phyloP scores from a whole-genome alignment of 92 coral and sea anemone species.

The Actinernus sp. region DNA sequence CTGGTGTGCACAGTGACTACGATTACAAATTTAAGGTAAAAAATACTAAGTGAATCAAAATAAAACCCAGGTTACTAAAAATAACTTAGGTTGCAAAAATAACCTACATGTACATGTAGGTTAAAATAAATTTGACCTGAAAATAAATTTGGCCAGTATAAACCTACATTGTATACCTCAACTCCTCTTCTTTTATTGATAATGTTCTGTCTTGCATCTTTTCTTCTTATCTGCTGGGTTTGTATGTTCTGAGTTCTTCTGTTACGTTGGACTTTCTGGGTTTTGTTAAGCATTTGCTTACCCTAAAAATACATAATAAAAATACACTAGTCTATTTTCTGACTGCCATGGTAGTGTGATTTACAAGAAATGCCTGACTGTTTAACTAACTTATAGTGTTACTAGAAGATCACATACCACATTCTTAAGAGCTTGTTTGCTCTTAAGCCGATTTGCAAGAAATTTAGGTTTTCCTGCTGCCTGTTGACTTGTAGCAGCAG shows the following conservation, averaged over 20 bases:
- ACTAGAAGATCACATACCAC: slow-evolving; percentile 17
- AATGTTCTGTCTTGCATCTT: slow-evolving; percentile 75
- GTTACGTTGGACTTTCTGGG: slow-evolving; percentile 45
- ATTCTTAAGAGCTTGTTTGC: slow-evolving; percentile 35
- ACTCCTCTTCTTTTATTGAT: slow-evolving; percentile 62
- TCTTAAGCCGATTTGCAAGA: slow-evolving; percentile 52
- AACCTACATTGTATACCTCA: slow-evolving; percentile 28
- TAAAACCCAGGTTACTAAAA: too few species aligned
- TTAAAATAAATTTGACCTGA: too few species aligned
- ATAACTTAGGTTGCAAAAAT: too few species aligned
- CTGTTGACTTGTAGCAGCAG: slow-evolving; percentile 1
- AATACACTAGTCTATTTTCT: too few species aligned
- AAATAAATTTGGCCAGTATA: too few species aligned
- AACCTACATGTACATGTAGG: too few species aligned
- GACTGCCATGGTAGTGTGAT: too few species aligned
- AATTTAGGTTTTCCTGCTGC: slow-evolving; percentile 29
- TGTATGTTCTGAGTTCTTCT: slow-evolving; percentile 28
- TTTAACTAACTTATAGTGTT: too few species aligned
- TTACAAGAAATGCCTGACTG: neutral
- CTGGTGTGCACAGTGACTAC: too few species aligned
- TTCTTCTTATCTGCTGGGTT: slow-evolving; percentile 50
- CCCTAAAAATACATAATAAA: slow-evolving; percentile 20
- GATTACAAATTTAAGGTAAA: too few species aligned
- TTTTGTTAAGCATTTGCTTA: slow-evolving; percentile 51
- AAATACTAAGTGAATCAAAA: too few species aligned